Base-by-base conservation (phyloP, 2,888 invertebrate genomes). In the Orgyia antiqua region DNA sequence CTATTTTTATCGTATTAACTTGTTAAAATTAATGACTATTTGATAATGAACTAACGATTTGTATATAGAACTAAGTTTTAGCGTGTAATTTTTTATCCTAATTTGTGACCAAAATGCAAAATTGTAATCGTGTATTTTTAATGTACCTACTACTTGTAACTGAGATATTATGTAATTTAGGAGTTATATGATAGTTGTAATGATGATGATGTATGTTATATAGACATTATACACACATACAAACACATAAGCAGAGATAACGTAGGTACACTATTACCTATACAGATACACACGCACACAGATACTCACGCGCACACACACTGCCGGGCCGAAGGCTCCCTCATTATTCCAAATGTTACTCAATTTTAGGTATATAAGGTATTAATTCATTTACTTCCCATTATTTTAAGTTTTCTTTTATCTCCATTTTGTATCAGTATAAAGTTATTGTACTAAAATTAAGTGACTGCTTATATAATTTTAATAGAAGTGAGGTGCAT, bases 11-110 rank as follows among this genome's bases (percentile, higher is more conserved):
- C 54, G 54, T 68, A 68, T 68, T 57, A 61, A 74, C 59, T 69
- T 72, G 64, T 70, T 68, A 68, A 4, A 65, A 42, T 42, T 28
- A 53, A 46, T 50, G 6, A 15, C 6, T 15, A 15, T 15, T 4
- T 15, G 6, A 4, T 15, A 39, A 47, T 42, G 61, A 59, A 69
- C 61, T 69, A 67, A 61, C 53, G 48, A 61, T 68, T 48, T 77
- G 78, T 82, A 77, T 68, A 72, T 83, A 82, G 68, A 49, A 54
- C 33, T 76, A 78, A 75, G 70, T 62, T 54, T 63, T 72, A 75
- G 65, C 45, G 40, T 52, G 58, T 75, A 64, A 65, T 58, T 51
- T 41, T 13, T 57, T 67, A 63, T 70, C 61, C 64, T 71, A 62
- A 65, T 66, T 69, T 74, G 61, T 78, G 77, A 80, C 77, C 80